phyloP scores from a whole-genome alignment of 2,797 vertebrate genomes.

The Alcedo quadribrachys region DNA sequence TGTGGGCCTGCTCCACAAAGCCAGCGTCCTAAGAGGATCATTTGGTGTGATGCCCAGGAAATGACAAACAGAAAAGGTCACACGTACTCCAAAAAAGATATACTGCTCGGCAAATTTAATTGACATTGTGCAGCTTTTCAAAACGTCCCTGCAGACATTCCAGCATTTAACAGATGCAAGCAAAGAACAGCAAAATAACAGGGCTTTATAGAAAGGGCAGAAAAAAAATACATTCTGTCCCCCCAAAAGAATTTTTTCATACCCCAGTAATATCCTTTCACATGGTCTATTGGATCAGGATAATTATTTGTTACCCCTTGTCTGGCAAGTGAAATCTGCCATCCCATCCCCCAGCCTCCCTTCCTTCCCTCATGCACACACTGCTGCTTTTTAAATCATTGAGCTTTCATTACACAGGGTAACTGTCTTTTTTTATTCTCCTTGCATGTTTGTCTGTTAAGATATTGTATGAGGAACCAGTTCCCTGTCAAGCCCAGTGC shows the following conservation, averaged over 20 bases:
- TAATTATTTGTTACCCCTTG: slow-evolving; percentile 43
- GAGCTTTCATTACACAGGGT: not conserved
- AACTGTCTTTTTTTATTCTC: slow-evolving; percentile 23
- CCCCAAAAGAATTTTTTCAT: slow-evolving; percentile 40
- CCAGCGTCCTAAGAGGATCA: slow-evolving; percentile 78
- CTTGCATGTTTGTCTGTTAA: slow-evolving; percentile 32
- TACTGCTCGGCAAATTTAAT: slow-evolving; percentile 78
- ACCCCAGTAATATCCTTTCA: slow-evolving; percentile 38
- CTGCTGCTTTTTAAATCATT: slow-evolving; percentile 39
- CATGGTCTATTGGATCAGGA: slow-evolving; percentile 29
- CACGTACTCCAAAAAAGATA: slow-evolving; percentile 80
- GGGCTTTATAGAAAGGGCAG: slow-evolving; percentile 43
- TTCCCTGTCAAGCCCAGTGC: not conserved
- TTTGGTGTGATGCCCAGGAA: slow-evolving; percentile 85
- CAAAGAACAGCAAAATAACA: slow-evolving; percentile 63
- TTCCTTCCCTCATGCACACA: not conserved
- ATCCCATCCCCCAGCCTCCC: not conserved
- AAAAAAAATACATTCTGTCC: not conserved
- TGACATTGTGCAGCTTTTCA: slow-evolving; percentile 81
- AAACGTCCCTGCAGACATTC: slow-evolving; percentile 73
- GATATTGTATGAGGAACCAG: not conserved
- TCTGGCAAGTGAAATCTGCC: slow-evolving; percentile 4
- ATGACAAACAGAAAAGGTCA: slow-evolving; percentile 87
- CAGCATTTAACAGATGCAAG: slow-evolving; percentile 73
- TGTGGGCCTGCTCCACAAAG: slow-evolving; percentile 73